These are phyloP conservation scores for Halocynthia roretzi DNA, from an alignment of 23 tunicate genomes.

Conservation along the genomic window DNA sequence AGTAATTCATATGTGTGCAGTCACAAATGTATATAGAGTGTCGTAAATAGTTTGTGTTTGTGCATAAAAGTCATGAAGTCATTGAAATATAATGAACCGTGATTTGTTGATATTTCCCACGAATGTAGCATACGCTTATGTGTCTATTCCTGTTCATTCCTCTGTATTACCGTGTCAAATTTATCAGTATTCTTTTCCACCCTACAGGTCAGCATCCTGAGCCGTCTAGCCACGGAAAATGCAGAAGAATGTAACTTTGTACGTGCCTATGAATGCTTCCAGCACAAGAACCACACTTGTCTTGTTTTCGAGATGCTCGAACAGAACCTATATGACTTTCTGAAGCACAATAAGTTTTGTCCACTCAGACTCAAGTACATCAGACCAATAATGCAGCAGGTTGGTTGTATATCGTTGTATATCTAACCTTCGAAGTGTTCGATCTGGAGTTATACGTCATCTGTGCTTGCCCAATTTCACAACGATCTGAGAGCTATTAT, in stretches of 20 bases:
- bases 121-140: no score
- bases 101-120: no score
- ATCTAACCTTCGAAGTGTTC: background rate
- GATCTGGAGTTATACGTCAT: no score
- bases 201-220: constrained; percentile 76
- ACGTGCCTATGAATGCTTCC: constrained; percentile 95
- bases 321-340: constrained; percentile 91
- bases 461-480: background rate
- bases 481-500: background rate
- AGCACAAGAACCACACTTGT: constrained; percentile 96
- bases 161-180: no score
- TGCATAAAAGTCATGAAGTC: no score
- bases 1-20: no score
- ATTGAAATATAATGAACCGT: no score
- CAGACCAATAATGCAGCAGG: constrained; percentile 97
- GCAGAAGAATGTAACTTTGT: constrained; percentile 98
- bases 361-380: constrained; percentile 92
- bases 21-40: no score
- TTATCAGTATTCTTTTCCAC: background rate
- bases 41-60: no score
- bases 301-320: constrained; percentile 99
- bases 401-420: background rate
- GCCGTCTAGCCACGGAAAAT: constrained; percentile 75
- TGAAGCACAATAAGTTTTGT: constrained; percentile 89
- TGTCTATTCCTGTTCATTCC: no score